phyloP scores from a whole-genome alignment of 2,113 vertebrate genomes.

The Candoia aspera region DNA sequence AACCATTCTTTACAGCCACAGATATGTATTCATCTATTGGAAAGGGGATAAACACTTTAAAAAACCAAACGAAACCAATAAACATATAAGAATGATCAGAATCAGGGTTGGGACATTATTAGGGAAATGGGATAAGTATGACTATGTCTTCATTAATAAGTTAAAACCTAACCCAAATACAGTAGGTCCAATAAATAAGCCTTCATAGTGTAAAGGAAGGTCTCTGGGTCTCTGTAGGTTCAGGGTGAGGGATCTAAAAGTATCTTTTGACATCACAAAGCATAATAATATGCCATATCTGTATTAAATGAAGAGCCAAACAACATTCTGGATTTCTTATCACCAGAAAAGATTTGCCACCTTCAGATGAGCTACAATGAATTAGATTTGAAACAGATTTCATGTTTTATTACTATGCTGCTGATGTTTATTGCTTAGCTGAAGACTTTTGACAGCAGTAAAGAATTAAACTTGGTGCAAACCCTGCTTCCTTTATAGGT shows the following conservation, averaged over 20 bases:
- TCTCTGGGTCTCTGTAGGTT: background rate
- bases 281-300: background rate
- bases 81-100: constrained; percentile 56
- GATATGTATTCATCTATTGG: constrained; percentile 57
- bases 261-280: background rate
- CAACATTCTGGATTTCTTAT: constrained; percentile 27
- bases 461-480: constrained; percentile 10
- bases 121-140: constrained; percentile 25
- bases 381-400: constrained; percentile 55
- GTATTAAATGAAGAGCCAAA: constrained; percentile 49
- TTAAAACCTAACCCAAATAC: constrained; percentile 32
- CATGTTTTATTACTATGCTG: constrained; percentile 44
- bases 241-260: background rate
- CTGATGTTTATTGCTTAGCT: constrained; percentile 77
- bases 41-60: constrained; percentile 58
- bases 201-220: background rate
- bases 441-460: constrained; percentile 47
- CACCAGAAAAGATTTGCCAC: constrained; percentile 43
- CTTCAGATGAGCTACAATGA: constrained; percentile 54
- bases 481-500: fast-evolving
- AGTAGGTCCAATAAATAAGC: constrained; percentile 10
- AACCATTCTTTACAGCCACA: constrained; percentile 53
- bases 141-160: constrained; percentile 52
- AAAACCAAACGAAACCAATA: constrained; percentile 39
- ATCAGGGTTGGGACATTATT: constrained; percentile 27